Evolutionary conservation across 30 jellyfish, hydroid and myxozoan species (phyloP), one percentile per base, ranked within the genome.

Genomic region (Turritopsis dohrnii): DNA sequence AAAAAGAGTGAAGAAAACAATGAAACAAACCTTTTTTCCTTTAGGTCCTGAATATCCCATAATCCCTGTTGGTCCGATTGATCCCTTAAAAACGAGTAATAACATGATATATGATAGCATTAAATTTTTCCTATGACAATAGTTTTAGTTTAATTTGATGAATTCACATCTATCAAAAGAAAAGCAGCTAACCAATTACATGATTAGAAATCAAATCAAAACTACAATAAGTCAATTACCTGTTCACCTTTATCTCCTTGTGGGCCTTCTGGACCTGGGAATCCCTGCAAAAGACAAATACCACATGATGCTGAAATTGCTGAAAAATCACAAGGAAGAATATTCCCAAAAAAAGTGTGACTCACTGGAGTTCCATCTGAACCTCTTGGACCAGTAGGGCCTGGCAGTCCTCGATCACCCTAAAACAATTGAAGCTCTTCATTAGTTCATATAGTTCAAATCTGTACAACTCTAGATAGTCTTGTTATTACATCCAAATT

Each of bases 171-270:
- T n/a, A n/a, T n/a, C n/a, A n/a, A n/a, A n/a, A n/a, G n/a, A n/a
- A n/a, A n/a, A n/a, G n/a, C n/a, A n/a, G n/a, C n/a, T n/a, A n/a
- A n/a, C n/a, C 60, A 41, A 41, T 13, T 41, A 5, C 60, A 7
- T 69, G 16, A 16, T 69, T 9, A 9, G 8, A 9, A 69, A 66
- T 4, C 4, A 21, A 66, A 66, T 66, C 16, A 66, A 66, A 66
- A 66, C 76, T 26, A 8, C 29, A 3, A 17, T 26, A 66, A 66
- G 30, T 21, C 24, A 74, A 74, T 66, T 27, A 73, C 90, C 90
- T 54, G 66, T 84, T 72, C 90, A 29, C 90, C 90, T 52, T 60
- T 74, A 77, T 72, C 80, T 23, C 90, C 90, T 84, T 84, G 90
- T 72, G 60, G 80, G 3, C 87, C 87, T 80, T 80, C 87, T 0